Conservation (phyloP, 2,797 vertebrate genomes). For the Centroberyx gerrardi region DNA sequence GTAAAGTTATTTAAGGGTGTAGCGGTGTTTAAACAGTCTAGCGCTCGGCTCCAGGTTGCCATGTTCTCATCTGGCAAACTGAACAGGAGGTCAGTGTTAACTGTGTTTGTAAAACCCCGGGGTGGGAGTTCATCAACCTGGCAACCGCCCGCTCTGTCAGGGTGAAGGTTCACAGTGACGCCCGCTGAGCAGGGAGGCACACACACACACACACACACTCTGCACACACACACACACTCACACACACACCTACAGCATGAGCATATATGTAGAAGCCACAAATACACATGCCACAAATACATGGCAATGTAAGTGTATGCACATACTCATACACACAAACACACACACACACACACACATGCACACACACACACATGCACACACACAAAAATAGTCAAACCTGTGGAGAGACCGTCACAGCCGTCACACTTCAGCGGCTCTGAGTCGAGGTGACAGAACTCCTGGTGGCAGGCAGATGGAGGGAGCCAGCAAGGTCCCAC, state of each 20-base stretch:
- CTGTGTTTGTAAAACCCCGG: slow-evolving; percentile 56
- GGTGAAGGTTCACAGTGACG: slow-evolving; percentile 41
- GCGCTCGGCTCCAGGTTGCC: slow-evolving; percentile 6
- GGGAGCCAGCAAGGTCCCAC: slow-evolving; percentile 7
- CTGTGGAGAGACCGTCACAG: not conserved
- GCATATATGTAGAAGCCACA: too few species aligned
- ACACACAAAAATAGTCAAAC: not conserved
- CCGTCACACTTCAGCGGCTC: slow-evolving; percentile 44
- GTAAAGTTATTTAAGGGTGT: not conserved
- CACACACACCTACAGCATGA: not conserved
- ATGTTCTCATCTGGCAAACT: not conserved
- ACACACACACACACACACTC: slow-evolving; percentile 14
- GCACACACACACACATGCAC: not conserved
- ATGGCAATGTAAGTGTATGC: not conserved
- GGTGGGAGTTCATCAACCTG: slow-evolving; percentile 50
- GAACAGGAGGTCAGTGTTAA: slow-evolving; percentile 35
- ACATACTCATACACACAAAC: not conserved
- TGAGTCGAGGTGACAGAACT: slow-evolving; percentile 55
- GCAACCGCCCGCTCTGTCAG: slow-evolving; percentile 39
- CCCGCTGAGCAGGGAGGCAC: not conserved
- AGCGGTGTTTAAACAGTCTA: slow-evolving; percentile 22
- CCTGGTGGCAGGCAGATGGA: slow-evolving; percentile 66
- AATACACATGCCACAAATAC: not conserved
- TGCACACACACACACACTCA: not conserved
- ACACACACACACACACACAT: not conserved